These are phyloP conservation scores for Sinocyclocheilus rhinocerous DNA, from an alignment of 2,113 vertebrate species.

Conservation along the genomic window DNA sequence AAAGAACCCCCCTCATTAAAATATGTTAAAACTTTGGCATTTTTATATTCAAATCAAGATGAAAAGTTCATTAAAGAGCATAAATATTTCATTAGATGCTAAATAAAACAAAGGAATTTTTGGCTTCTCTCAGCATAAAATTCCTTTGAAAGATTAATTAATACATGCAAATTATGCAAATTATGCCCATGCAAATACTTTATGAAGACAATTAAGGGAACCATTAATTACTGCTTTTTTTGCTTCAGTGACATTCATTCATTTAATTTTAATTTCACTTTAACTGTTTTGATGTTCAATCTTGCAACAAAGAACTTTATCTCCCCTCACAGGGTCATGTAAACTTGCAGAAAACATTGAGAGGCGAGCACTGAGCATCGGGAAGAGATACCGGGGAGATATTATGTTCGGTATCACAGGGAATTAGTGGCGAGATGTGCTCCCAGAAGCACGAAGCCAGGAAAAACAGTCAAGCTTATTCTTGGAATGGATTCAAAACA, in stretches of 20 bases:
- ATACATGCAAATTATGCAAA: constrained; percentile 99
- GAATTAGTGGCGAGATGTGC: constrained; percentile 87
- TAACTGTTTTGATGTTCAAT: constrained; percentile 99
- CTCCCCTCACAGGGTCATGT: constrained; percentile 93
- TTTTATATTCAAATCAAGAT: constrained; percentile 99
- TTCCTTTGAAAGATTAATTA: constrained; percentile 99
- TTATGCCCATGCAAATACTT: constrained; percentile 99
- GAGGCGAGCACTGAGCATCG: constrained; percentile 83
- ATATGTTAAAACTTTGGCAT: constrained; percentile 92
- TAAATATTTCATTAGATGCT: constrained; percentile 99
- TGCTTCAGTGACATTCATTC: constrained; percentile 99
- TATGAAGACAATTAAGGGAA: constrained; percentile 99
- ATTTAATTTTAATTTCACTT: constrained; percentile 99
- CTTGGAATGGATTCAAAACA: constrained; percentile 98
- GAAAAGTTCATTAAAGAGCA: constrained; percentile 99
- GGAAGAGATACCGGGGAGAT: constrained; percentile 82
- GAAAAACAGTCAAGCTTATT: constrained; percentile 91
- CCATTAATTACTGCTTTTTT: constrained; percentile 99
- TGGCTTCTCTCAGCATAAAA: constrained; percentile 99
- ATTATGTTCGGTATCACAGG: constrained; percentile 85
- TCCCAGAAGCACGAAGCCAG: constrained; percentile 87
- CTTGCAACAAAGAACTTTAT: constrained; percentile 99
- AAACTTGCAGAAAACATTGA: constrained; percentile 93
- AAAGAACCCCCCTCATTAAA: constrained; percentile 72
- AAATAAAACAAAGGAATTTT: constrained; percentile 99